Percentiles rank a stretch among this genome's conserved stretches.
Conservation (phyloP, 2,888 invertebrate species). For the Hirtodrosophila alboralis region DNA sequence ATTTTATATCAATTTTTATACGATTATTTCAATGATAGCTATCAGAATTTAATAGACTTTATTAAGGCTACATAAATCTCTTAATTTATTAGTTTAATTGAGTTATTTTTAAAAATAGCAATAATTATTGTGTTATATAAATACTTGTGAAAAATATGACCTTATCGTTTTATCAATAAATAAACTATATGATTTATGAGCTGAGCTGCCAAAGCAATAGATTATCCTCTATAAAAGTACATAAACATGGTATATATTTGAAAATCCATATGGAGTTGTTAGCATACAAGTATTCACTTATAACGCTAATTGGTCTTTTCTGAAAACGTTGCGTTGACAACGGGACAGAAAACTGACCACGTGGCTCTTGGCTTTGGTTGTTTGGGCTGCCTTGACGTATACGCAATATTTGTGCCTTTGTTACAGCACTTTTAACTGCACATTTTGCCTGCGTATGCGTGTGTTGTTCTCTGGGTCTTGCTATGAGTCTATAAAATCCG, state of each 20-base stretch:
- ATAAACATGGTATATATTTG: neutral
- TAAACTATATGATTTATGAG: too few relatives aligned
- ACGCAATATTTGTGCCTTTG: slow-evolving; percentile 72
- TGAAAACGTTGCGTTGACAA: slow-evolving; percentile 59
- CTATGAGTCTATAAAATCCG: slow-evolving; percentile 71
- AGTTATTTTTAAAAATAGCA: too few relatives aligned
- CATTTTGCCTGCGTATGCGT: slow-evolving; percentile 23
- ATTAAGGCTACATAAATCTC: too few relatives aligned
- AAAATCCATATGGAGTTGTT: slow-evolving; percentile 18
- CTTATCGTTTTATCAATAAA: too few relatives aligned
- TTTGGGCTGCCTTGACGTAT: slow-evolving; percentile 54
- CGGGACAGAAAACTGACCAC: slow-evolving; percentile 47
- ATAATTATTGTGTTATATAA: too few relatives aligned
- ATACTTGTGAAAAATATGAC: too few relatives aligned
- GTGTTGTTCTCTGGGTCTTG: slow-evolving; percentile 11
- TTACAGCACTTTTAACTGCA: slow-evolving; percentile 29
- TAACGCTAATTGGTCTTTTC: slow-evolving; percentile 65
- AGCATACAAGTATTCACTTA: slow-evolving; percentile 28
- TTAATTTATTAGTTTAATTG: too few relatives aligned
- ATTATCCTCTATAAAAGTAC: neutral
- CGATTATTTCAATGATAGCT: too few relatives aligned
- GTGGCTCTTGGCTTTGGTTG: slow-evolving; percentile 31
- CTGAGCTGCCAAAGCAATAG: too few relatives aligned
- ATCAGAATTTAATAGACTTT: too few relatives aligned
- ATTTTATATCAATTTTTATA: too few relatives aligned